phyloP scores from a whole-genome alignment of 2,888 invertebrate species.

The Steromphala cineraria region DNA sequence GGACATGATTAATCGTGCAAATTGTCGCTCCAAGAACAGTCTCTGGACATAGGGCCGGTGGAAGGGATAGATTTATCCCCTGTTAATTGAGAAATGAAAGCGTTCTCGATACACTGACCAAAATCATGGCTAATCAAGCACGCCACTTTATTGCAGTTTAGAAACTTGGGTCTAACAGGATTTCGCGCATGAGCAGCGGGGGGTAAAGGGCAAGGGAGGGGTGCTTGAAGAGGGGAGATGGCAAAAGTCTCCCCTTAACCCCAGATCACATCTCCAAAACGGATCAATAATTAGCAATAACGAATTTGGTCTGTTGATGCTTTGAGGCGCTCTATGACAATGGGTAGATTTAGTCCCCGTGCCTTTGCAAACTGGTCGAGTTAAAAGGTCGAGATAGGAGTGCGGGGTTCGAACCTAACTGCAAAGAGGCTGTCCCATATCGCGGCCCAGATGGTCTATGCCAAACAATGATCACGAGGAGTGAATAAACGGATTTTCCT shows the following conservation, averaged over 20 bases:
- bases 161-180: conserved; percentile 1
- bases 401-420: not conserved
- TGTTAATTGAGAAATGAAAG: conserved; percentile 22
- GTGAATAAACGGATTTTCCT: conserved; percentile 14
- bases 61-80: conserved; percentile 12
- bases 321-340: not conserved
- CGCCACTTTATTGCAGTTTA: not conserved
- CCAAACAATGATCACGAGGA: conserved; percentile 11
- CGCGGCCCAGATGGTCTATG: conserved; percentile 15
- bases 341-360: not conserved
- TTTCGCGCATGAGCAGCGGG: conserved; percentile 1
- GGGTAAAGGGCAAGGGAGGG: conserved; percentile 3
- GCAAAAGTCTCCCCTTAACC: not conserved
- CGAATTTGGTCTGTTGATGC: not conserved
- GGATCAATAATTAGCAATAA: conserved; percentile 23
- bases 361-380: not conserved
- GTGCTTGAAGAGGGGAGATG: not conserved
- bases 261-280: not conserved
- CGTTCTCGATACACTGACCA: conserved; percentile 10
- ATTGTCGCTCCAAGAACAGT: not conserved
- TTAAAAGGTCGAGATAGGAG: not conserved
- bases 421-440: not conserved
- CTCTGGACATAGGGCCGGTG: not conserved
- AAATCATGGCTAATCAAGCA: not conserved
- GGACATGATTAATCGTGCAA: conserved; percentile 13